Evolutionary conservation across 2,113 vertebrate genomes (phyloP).

Genomic region (Toxotes jaculatrix): DNA sequence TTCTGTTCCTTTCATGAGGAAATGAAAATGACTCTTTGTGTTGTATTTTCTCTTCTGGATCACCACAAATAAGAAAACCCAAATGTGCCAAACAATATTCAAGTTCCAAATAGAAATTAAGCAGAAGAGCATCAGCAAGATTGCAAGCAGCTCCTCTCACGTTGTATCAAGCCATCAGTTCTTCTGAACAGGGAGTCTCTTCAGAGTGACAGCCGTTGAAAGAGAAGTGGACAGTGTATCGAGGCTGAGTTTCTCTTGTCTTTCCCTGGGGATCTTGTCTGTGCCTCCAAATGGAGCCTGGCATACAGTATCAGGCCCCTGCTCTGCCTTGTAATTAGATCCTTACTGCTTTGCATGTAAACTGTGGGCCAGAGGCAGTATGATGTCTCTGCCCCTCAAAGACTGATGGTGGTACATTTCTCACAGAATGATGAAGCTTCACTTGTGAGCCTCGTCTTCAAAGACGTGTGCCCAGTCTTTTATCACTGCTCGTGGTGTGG

Average conservation of each 20-base stretch:
- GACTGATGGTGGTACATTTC: conserved; percentile 33
- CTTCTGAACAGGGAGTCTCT: conserved; percentile 21
- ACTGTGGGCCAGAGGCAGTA: conserved; percentile 36
- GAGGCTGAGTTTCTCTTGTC: conserved; percentile 41
- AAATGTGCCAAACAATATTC: not conserved
- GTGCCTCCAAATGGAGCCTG: conserved; percentile 38
- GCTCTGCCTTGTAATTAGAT: conserved; percentile 65
- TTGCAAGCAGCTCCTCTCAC: not conserved
- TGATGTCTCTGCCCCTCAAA: conserved; percentile 43
- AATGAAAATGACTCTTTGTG: not conserved
- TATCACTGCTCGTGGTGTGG: not conserved
- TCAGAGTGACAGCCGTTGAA: conserved; percentile 39
- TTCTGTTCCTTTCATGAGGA: not conserved
- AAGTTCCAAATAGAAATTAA: not conserved
- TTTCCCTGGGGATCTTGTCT: conserved; percentile 47
- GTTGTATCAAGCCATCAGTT: conserved; percentile 28
- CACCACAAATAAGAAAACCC: not conserved
- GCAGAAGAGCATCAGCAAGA: conserved; percentile 3
- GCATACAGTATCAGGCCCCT: conserved; percentile 36
- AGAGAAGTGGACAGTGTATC: conserved; percentile 43
- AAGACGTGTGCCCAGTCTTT: conserved; percentile 9
- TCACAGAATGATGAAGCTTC: conserved; percentile 30
- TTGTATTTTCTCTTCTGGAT: not conserved
- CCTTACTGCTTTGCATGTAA: conserved; percentile 56
- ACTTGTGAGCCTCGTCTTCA: not conserved